phyloP scores from a whole-genome alignment of 2,888 invertebrate genomes.

The Caprella mutica region DNA sequence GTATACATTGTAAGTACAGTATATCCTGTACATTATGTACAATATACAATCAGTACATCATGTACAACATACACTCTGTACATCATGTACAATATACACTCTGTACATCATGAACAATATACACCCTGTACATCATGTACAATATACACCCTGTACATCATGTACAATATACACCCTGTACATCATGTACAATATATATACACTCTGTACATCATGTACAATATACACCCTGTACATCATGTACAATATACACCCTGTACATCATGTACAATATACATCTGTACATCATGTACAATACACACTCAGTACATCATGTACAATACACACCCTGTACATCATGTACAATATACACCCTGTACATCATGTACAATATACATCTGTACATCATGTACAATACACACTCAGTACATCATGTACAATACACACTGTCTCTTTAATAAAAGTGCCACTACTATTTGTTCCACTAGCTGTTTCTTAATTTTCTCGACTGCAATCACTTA shows the following conservation, averaged over 20 bases:
- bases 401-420: not conserved
- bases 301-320: too few species aligned
- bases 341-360: not conserved
- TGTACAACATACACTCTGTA: not conserved
- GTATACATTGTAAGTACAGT: not conserved
- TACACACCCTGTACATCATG: not conserved
- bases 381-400: not conserved
- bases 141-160: not conserved
- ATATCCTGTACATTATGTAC: not conserved
- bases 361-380: not conserved
- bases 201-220: too few species aligned
- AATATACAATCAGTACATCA: not conserved
- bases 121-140: not conserved
- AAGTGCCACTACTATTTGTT: too few species aligned
- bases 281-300: too few species aligned
- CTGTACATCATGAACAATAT: not conserved
- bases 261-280: too few species aligned
- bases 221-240: too few species aligned
- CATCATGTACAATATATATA: too few species aligned
- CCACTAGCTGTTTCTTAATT: too few species aligned
- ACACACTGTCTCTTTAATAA: not conserved
- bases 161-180: not conserved
- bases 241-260: too few species aligned
- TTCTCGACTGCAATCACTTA: too few species aligned
- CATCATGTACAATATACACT: not conserved